A percentile compares a stretch with the other conserved stretches of the same genome.
Conservation (phyloP, 2,113 vertebrate species). For the Anhinga anhinga region DNA sequence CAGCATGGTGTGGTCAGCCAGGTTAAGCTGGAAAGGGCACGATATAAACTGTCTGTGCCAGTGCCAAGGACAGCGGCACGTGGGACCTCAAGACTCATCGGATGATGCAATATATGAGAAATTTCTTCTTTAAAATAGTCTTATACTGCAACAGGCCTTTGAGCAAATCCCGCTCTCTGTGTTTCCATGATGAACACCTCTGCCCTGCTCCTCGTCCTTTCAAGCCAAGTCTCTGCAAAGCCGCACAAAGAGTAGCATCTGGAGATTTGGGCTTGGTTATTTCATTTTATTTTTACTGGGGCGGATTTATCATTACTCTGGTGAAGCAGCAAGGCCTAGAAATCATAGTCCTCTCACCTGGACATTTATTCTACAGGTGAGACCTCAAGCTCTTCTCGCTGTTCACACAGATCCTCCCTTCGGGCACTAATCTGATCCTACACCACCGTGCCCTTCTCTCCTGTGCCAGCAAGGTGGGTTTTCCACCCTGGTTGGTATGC, state of each 20-base stretch:
- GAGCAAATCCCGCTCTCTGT: not conserved
- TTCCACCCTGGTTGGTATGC: fast-evolving
- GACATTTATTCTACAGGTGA: not conserved
- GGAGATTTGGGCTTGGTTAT: too few relatives aligned
- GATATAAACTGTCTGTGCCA: fast-evolving
- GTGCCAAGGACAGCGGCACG: fast-evolving
- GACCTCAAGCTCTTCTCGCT: too few relatives aligned
- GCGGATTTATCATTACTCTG: not conserved
- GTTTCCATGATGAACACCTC: not conserved
- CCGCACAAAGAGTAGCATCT: fast-evolving
- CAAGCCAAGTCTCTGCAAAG: not conserved
- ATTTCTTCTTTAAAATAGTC: not conserved
- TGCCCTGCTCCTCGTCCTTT: not conserved
- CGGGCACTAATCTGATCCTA: not conserved
- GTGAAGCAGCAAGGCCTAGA: not conserved
- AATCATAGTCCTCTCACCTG: not conserved
- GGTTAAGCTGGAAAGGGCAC: not conserved
- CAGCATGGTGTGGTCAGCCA: not conserved
- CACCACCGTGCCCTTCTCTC: not conserved
- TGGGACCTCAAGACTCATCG: fast-evolving
- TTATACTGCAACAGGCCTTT: not conserved
- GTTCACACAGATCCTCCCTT: not conserved
- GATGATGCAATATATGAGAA: not conserved
- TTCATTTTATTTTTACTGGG: not conserved
- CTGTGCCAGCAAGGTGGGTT: not conserved